Evolutionary conservation across 2,888 invertebrate genomes (phyloP), one percentile per base, ranked within the genome.

Genomic region (Scaptomyza flava): DNA sequence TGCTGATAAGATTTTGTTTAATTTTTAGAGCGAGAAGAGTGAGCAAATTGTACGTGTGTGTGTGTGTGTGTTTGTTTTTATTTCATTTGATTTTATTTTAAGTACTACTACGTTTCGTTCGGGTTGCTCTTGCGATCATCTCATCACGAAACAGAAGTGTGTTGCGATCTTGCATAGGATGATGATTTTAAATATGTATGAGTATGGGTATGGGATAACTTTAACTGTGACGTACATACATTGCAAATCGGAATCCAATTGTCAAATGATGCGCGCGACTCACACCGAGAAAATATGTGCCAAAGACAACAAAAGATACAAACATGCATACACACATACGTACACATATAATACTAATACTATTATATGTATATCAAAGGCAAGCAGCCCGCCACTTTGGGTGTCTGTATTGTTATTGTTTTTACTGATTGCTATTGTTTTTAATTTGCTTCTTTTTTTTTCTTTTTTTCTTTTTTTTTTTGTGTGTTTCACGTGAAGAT

Each of bases 1-100:
- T 64, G 50, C 69, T 74, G 70, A 73, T 73, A 73, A 73, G 70
- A 70, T 74, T 73, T 66, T 70, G 70, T 73, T 73, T 67, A 74
- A 62, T 53, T 66, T 70, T 70, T 67, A 36, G 43, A 34, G 34
- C 41, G 46, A 46, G 51, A 30, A 38, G 6, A 51, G 30, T n/a
- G 66, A 65, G 31, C 50, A 34, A 38, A 47, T n/a, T n/a, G n/a
- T n/a, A n/a, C n/a, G 23, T 27, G 36, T 51, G 12, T 14, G 14
- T 38, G 14, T 38, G 14, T 14, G 7, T 38, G 7, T 14, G 36
- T 38, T 8, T 38, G 38, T 41, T 6, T 41, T 6, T 41, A 6
- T 50, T 27, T 3, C 31, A 34, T 30, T 47, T 30, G 33, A 8
- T 20, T 20, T 20, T 6, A 34, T 12, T 12, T 36, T 11, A 17